Evolutionary conservation across 2,797 vertebrate species (phyloP), one percentile per base, ranked within the genome.

Genomic region (Anisognathus igniventris): DNA sequence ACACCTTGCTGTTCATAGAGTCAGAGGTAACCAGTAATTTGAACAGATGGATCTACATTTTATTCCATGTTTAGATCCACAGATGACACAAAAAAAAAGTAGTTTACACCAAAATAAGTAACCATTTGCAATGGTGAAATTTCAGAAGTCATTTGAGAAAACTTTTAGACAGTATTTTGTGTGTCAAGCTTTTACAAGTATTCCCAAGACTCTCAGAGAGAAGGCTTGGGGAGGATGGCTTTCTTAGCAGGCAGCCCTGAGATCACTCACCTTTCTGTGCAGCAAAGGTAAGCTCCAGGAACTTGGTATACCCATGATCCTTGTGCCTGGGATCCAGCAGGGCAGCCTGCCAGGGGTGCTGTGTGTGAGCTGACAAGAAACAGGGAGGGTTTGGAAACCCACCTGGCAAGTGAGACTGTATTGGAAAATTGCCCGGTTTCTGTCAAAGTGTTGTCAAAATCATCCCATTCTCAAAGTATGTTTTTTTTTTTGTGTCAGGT

Each of bases 381-480:
- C 13, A 13, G 88, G 47, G 28, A 92, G 76, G 54, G 28, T 68
- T 95, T 95, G 62, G 58, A 96, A 95, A 81, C 76, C 82, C 88
- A 96, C 91, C 91, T 95, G 95, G 79, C 93, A 95, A 95, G 47
- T 70, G 35, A 54, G 28, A 58, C 79, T 86, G 39, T 10, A 3
- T 45, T 96, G 95, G 95, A 93, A 91, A 42, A 45, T 51, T 90
- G 91, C 94, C 96, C 44, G 5, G 66, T 78, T 95, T 84, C 76
- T 95, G 82, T 92, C 94, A 91, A 78, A 77, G 40, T 62, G 30
- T 48, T 89, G 87, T 95, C 90, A 95, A 91, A 86, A 88, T 92
- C 88, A 93, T 90, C 73, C 66, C 50, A 54, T 93, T 93, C 72
- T 84, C 33, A 14, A 77, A 86, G 68, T 77, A 48, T 58, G 65